Evolutionary conservation across 2,797 vertebrate species (phyloP), one percentile per base, ranked within the genome.

Genomic region (Phrynocephalus forsythii): DNA sequence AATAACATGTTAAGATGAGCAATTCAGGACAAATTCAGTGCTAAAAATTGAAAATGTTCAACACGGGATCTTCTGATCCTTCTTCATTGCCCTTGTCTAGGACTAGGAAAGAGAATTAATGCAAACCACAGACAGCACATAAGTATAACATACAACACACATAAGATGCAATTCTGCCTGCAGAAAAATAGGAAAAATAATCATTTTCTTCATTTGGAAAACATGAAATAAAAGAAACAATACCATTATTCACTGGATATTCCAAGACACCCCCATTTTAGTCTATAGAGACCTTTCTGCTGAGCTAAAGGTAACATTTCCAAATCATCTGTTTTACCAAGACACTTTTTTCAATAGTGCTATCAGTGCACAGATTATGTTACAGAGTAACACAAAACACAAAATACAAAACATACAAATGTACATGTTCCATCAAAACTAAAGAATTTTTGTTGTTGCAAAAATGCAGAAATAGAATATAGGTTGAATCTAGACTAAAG

Each of bases 1-100:
- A 77, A 82, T 38, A 82, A 50, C n/a, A 48, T 16, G 20, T 71
- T 9, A 48, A 72, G 24, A 24, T 63, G 81, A n/a, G 28, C n/a
- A 30, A 89, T 71, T 33, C 77, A 30, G 86, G 38, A 72, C 86
- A 83, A 91, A 88, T 82, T 63, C 84, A 79, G 85, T 88, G 91
- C 81, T 5, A 81, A 48, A 77, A 86, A 44, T 63, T 83, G 38
- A 79, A 83, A 68, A 79, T 11, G 0, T 15, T 71, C 24, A 79
- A 13, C 18, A 75, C 75, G 24, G 60, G 52, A 1, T 84, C 80
- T n/a, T 44, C 15, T 44, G 50, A 87, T 89, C 87, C 85, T 10
- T 33, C 1, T 10, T 33, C 1, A 24, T 84, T 44, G 7, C 52
- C 20, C 48, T 80, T 76, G 6, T 33, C 0, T 22, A 71, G 15